Conservation (phyloP, 2,888 invertebrate genomes). For the Quadroppia sp. region DNA sequence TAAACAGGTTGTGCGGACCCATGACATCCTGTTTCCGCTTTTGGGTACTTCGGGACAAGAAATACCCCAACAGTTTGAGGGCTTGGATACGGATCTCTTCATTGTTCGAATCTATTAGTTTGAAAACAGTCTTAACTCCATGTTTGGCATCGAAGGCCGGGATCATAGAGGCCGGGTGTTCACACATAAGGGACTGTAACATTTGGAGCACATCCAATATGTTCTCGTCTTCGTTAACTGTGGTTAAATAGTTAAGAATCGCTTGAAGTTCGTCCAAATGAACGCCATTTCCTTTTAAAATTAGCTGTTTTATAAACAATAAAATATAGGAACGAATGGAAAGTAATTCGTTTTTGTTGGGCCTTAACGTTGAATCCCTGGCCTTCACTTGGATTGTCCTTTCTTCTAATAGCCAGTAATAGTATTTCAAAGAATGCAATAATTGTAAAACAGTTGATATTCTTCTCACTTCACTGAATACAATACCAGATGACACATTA, state of each 20-base stretch:
- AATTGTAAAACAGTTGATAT: conserved; percentile 97
- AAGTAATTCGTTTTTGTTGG: conserved; percentile 87
- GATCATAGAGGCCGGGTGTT: conserved; percentile 98
- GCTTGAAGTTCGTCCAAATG: conserved; percentile 98
- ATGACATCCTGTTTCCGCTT: conserved; percentile 99
- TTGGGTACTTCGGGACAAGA: conserved; percentile 94
- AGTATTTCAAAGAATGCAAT: conserved; percentile 96
- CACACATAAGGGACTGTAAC: conserved; percentile 93
- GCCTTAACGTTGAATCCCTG: conserved; percentile 64
- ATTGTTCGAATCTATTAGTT: conserved; percentile 89
- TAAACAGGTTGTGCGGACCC: conserved; percentile 97
- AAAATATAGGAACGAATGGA: conserved; percentile 91
- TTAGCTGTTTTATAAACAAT: conserved; percentile 89
- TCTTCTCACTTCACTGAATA: conserved; percentile 91
- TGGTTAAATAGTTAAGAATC: conserved; percentile 94
- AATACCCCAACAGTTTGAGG: conserved; percentile 92
- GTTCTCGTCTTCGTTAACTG: conserved; percentile 80
- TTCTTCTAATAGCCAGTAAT: conserved; percentile 83
- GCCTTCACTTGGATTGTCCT: conserved; percentile 38
- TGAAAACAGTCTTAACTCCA: conserved; percentile 93
- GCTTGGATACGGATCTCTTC: conserved; percentile 93
- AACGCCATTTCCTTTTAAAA: conserved; percentile 93
- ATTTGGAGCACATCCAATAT: conserved; percentile 95
- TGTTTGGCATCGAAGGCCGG: conserved; percentile 97
- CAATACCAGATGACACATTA: conserved; percentile 54